Conservation (phyloP, 2,113 vertebrate genomes). For the Tupaia tana region DNA sequence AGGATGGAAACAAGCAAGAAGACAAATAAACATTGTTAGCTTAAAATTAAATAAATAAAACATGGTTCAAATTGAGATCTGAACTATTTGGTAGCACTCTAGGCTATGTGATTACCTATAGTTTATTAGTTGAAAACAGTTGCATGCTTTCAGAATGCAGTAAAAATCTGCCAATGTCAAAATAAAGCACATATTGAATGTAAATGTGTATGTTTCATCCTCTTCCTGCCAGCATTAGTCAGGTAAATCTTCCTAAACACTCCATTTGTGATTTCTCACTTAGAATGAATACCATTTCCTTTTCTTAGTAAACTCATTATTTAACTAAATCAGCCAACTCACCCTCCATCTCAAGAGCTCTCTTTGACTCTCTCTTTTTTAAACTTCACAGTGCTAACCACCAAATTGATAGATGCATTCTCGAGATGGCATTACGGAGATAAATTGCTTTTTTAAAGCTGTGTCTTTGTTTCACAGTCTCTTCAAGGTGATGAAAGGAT, state of each 20-base stretch:
- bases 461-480: conserved; percentile 32
- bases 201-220: background rate
- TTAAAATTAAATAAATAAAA: background rate
- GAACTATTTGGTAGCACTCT: background rate
- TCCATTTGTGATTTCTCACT: background rate
- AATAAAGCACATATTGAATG: background rate
- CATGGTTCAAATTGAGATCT: background rate
- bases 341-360: background rate
- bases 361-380: background rate
- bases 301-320: conserved; percentile 25
- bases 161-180: background rate
- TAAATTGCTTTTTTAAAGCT: background rate
- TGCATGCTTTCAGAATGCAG: background rate
- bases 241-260: background rate
- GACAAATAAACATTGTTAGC: too few relatives aligned
- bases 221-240: background rate
- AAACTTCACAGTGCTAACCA: background rate
- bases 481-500: conserved; percentile 33
- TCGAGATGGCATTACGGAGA: conserved; percentile 30
- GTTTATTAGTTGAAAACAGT: background rate
- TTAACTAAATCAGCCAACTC: background rate
- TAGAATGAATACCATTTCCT: background rate
- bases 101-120: background rate
- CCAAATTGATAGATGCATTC: background rate
- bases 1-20: background rate